Evolutionary conservation across 37 sponge, comb jelly and placozoan genomes (phyloP).

Genomic region (Aplysina aerophoba): DNA sequence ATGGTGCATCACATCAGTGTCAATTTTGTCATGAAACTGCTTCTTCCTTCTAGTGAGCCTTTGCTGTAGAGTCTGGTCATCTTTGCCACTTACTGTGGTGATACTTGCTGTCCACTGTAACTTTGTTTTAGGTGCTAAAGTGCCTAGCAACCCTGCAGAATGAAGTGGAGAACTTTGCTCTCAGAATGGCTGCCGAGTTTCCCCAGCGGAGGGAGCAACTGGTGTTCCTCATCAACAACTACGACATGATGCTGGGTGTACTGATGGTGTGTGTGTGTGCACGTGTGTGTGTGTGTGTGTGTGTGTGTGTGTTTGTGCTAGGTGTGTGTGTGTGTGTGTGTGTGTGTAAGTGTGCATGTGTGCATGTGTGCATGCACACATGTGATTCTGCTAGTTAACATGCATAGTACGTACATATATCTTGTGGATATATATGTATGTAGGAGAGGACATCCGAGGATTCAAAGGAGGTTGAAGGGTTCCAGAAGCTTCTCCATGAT

Average conservation of each 20-base stretch:
- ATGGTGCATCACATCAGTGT: too few species aligned
- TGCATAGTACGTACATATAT: neutral
- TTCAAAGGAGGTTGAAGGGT: conserved; percentile 83
- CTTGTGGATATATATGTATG: neutral
- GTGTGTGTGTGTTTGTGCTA: neutral
- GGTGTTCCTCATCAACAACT: conserved; percentile 99
- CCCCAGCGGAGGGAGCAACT: conserved; percentile 92
- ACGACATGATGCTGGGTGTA: conserved; percentile 95
- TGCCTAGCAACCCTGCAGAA: conserved; percentile 82
- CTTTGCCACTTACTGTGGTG: too few species aligned
- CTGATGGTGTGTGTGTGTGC: conserved; percentile 62
- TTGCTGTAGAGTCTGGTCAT: neutral
- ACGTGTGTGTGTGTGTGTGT: conserved; percentile 4
- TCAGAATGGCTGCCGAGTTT: conserved; percentile 97
- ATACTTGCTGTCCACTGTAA: neutral
- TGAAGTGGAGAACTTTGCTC: conserved; percentile 95
- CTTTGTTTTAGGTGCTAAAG: conserved; percentile 51
- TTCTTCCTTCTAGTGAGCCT: neutral
- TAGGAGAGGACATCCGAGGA: conserved; percentile 83
- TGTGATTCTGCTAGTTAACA: neutral
- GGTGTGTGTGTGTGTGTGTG: conserved; percentile 9
- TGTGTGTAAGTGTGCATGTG: neutral
- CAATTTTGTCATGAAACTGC: too few species aligned
- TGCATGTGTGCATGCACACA: conserved; percentile 20
- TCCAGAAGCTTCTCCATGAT: conserved; percentile 85